Conservation (phyloP, 2,113 vertebrate genomes). For the Mionectes macconnelli region DNA sequence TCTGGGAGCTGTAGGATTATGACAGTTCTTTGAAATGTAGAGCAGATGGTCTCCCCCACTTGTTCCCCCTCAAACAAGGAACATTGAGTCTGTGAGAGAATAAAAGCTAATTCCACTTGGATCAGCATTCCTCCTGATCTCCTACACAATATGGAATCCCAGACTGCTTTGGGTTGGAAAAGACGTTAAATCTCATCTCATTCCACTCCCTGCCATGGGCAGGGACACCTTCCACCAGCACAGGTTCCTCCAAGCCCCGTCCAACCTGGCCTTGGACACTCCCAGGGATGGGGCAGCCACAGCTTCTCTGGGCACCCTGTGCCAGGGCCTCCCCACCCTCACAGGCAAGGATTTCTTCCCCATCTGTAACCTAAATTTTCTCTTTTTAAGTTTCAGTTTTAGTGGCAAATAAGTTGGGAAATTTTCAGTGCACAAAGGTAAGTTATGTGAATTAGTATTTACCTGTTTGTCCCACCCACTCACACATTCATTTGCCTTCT, state of each 20-base stretch:
- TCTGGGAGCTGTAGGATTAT: neutral
- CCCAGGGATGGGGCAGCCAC: neutral
- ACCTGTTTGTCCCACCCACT: neutral
- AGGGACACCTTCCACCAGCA: neutral
- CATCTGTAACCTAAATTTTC: neutral
- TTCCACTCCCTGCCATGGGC: neutral
- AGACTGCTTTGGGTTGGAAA: neutral
- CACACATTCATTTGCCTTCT: neutral
- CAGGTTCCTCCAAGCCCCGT: neutral
- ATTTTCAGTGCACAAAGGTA: neutral
- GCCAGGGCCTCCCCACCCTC: neutral
- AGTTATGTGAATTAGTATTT: neutral
- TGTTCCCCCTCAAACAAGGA: neutral
- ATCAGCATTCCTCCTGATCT: neutral
- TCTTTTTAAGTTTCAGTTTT: neutral
- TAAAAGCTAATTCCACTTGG: neutral
- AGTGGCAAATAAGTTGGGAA: neutral
- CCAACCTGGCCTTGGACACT: neutral
- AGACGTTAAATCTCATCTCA: too few species aligned
- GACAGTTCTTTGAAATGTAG: neutral
- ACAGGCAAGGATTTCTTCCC: neutral
- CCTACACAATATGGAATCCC: neutral
- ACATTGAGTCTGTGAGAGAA: neutral
- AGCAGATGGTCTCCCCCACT: constrained; percentile 6
- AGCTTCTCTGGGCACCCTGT: neutral